Evolutionary conservation across 2,888 invertebrate genomes (phyloP).

Genomic region (Drosophila siamana): DNA sequence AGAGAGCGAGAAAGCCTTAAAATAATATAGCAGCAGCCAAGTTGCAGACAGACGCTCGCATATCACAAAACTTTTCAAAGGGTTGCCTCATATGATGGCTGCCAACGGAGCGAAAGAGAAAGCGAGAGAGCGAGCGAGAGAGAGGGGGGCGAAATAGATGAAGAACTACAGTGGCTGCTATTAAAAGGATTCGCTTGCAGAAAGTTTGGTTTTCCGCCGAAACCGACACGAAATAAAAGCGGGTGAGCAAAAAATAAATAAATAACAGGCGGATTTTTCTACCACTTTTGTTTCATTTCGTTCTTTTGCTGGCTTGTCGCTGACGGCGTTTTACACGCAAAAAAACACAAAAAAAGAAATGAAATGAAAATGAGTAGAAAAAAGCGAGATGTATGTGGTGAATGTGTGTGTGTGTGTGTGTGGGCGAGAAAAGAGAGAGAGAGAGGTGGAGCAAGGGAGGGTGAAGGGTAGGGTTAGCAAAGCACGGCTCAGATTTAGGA

Average conservation of each 20-base stretch:
- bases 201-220: constrained; percentile 39
- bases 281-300: background rate
- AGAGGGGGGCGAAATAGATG: background rate
- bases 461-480: background rate
- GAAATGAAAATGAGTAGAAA: background rate
- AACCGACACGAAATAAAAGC: constrained; percentile 21
- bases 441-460: background rate
- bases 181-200: constrained; percentile 41
- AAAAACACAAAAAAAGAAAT: constrained; percentile 8
- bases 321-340: constrained; percentile 24
- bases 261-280: constrained; percentile 1
- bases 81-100: constrained; percentile 31
- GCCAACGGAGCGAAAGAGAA: background rate
- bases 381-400: background rate
- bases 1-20: constrained; percentile 20
- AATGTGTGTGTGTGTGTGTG: too few species aligned
- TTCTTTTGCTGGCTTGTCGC: constrained; percentile 19
- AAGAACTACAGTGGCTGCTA: constrained; percentile 35
- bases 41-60: constrained; percentile 23
- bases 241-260: constrained; percentile 9
- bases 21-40: constrained; percentile 36
- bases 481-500: constrained; percentile 8
- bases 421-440: too few species aligned
- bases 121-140: background rate
- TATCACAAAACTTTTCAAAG: constrained; percentile 32